Evolutionary conservation across 2,113 vertebrate genomes (phyloP).

Genomic region (Loxodonta africana): DNA sequence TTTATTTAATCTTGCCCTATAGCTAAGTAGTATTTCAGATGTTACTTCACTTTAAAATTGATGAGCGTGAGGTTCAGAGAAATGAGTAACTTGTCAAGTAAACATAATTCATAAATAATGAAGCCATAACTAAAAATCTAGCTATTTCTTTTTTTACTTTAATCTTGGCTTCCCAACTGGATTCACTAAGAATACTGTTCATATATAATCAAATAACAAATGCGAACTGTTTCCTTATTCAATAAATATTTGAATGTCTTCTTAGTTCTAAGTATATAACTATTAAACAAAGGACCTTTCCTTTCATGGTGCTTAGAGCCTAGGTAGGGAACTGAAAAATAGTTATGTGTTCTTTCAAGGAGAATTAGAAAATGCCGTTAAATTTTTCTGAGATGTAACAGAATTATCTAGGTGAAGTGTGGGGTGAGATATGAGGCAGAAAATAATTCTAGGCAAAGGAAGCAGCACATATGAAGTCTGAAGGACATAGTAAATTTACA

Average conservation of each 20-base stretch:
- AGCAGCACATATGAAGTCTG: not conserved
- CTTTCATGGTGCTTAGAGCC: not conserved
- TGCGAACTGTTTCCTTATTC: not conserved
- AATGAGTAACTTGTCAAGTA: not conserved
- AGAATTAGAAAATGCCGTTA: not conserved
- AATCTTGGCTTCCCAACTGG: not conserved
- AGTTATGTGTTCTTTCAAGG: not conserved
- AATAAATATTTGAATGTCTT: not conserved
- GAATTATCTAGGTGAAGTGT: not conserved
- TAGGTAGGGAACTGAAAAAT: slow-evolving; percentile 5
- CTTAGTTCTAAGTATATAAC: not conserved
- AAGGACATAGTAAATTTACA: not conserved
- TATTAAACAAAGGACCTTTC: not conserved
- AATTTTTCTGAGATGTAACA: not conserved
- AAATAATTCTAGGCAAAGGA: not conserved
- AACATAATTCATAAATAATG: slow-evolving; percentile 23
- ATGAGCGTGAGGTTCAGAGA: slow-evolving; percentile 6
- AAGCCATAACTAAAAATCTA: not conserved
- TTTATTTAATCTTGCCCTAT: not conserved
- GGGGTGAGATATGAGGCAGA: not conserved
- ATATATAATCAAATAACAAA: not conserved
- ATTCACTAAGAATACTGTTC: not conserved
- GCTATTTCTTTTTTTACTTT: slow-evolving; percentile 14
- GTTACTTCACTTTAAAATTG: slow-evolving; percentile 45
- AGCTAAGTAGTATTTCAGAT: not conserved